A percentile compares a stretch with the other conserved stretches of the same genome.
phyloP scores from a whole-genome alignment of 2,797 vertebrate species.

The Chelon auratus region DNA sequence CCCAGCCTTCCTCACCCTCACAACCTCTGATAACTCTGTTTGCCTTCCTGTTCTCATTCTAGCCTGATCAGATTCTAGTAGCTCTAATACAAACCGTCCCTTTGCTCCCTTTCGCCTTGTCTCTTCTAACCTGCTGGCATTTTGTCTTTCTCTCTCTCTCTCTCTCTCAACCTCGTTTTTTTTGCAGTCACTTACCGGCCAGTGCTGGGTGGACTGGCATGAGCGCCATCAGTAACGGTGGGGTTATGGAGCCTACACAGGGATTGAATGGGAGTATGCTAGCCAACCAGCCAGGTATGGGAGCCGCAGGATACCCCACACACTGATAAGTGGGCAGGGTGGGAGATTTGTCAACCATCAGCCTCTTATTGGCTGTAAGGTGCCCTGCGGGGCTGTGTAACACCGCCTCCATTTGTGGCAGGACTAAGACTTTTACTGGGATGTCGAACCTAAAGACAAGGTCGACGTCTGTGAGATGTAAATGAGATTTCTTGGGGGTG shows the following conservation, averaged over 20 bases:
- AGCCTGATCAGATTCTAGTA: slow-evolving; percentile 67
- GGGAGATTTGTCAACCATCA: slow-evolving; percentile 69
- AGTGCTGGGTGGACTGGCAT: slow-evolving; percentile 92
- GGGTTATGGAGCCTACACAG: slow-evolving; percentile 88
- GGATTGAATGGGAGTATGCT: slow-evolving; percentile 93
- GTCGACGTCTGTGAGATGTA: slow-evolving; percentile 75
- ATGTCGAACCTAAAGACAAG: slow-evolving; percentile 69
- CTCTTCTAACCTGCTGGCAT: slow-evolving; percentile 83
- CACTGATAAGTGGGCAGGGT: slow-evolving; percentile 85
- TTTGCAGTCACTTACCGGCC: slow-evolving; percentile 88
- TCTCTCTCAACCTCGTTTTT: slow-evolving; percentile 66
- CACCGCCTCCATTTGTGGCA: slow-evolving; percentile 76
- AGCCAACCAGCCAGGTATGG: slow-evolving; percentile 91
- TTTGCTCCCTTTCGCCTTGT: slow-evolving; percentile 75
- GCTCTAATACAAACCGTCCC: slow-evolving; percentile 65
- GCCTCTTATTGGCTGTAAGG: slow-evolving; percentile 69
- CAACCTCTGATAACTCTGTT: slow-evolving; percentile 64
- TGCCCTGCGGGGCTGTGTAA: slow-evolving; percentile 70
- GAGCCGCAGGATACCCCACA: slow-evolving; percentile 92
- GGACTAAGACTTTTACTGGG: slow-evolving; percentile 78
- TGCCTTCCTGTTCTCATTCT: slow-evolving; percentile 65
- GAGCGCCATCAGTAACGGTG: slow-evolving; percentile 85
- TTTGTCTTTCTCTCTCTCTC: slow-evolving; percentile 75
- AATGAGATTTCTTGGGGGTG: slow-evolving; percentile 62
- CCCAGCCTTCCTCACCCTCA: slow-evolving; percentile 55